Evolutionary conservation across 2,113 vertebrate species (phyloP).

Genomic region (human (Homo sapiens)): DNA sequence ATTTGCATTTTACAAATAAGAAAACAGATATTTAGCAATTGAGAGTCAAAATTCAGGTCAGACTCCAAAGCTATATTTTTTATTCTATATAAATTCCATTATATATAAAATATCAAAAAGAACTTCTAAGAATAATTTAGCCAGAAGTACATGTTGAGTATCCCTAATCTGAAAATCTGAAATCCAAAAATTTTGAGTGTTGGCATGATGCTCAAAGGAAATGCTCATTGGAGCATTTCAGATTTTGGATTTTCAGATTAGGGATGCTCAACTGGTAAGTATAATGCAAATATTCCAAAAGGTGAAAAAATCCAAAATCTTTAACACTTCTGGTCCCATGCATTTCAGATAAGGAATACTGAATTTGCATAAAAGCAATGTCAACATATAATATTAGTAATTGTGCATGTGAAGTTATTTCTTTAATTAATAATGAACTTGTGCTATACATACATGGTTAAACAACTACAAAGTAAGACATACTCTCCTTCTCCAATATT

Average conservation of each 20-base stretch:
- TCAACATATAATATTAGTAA: not conserved
- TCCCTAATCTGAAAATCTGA: not conserved
- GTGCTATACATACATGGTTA: not conserved
- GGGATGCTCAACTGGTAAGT: not conserved
- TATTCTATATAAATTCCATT: constrained; percentile 17
- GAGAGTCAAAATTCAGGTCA: constrained; percentile 3
- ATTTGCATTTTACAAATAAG: constrained; percentile 34
- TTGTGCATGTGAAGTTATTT: constrained; percentile 21
- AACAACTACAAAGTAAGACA: not conserved
- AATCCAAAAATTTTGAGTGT: not conserved
- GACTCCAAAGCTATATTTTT: constrained; percentile 25
- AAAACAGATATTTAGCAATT: not conserved
- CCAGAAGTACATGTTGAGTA: not conserved
- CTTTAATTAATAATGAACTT: constrained; percentile 48
- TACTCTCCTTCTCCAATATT: constrained; percentile 17
- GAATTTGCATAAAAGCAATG: not conserved
- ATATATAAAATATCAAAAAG: not conserved
- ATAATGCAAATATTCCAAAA: not conserved
- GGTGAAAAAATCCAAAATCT: not conserved
- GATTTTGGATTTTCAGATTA: not conserved
- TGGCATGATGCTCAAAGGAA: not conserved
- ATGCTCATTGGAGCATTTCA: not conserved
- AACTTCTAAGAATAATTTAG: not conserved
- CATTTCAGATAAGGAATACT: not conserved
- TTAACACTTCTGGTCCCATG: not conserved